Evolutionary conservation across 1,140 invertebrate species (phyloP).

Genomic region (Drosophila novamexicana): DNA sequence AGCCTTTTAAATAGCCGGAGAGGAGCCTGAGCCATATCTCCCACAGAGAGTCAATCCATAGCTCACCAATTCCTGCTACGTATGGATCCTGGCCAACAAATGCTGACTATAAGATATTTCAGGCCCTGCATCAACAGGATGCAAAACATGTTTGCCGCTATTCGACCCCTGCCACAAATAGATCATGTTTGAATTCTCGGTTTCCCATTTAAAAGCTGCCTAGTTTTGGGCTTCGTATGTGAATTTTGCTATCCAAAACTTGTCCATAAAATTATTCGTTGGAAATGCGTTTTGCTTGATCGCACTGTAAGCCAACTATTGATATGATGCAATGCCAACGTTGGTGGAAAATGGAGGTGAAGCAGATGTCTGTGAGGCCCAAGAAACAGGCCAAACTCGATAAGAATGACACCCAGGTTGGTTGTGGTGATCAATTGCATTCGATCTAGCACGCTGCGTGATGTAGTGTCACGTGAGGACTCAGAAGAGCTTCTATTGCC

Average conservation of each 20-base stretch:
- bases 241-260: not conserved
- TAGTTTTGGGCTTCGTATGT: no score
- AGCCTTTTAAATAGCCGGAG: no score
- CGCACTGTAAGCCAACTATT: not conserved
- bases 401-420: slow-evolving; percentile 17
- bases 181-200: no score
- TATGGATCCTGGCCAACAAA: no score
- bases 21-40: no score
- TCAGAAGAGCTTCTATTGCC: slow-evolving; percentile 30
- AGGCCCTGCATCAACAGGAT: no score
- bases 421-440: slow-evolving; percentile 59
- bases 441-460: slow-evolving; percentile 36
- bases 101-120: no score
- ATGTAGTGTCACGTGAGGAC: slow-evolving; percentile 58
- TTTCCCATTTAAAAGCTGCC: no score
- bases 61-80: no score
- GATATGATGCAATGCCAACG: not conserved
- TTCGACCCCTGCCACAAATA: no score
- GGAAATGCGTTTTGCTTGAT: not conserved
- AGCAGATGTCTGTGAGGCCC: not conserved
- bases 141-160: no score
- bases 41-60: no score
- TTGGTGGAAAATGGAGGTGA: not conserved
- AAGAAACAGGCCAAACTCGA: slow-evolving; percentile 10
- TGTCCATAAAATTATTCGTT: not conserved